phyloP scores from a whole-genome alignment of 2,113 vertebrate species.

The Puntigrus tetrazona region DNA sequence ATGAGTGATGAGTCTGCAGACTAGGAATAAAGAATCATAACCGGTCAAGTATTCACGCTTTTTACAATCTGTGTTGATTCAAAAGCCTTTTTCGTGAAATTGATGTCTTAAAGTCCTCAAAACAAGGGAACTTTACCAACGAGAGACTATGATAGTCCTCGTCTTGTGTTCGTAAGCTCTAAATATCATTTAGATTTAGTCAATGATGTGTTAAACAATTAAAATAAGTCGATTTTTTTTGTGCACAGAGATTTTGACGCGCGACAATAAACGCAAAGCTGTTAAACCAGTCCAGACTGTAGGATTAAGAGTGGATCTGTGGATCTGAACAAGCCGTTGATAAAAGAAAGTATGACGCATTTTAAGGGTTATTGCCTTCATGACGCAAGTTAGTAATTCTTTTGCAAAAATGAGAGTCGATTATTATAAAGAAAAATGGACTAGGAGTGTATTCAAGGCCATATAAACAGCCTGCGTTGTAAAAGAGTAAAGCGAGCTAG shows the following conservation, averaged over 20 bases:
- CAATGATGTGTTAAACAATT: neutral
- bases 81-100: neutral
- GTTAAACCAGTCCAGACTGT: neutral
- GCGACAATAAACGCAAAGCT: neutral
- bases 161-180: neutral
- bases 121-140: neutral
- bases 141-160: neutral
- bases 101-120: neutral
- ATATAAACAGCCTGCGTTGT: conserved; percentile 11
- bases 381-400: conserved; percentile 14
- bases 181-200: neutral
- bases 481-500: conserved; percentile 20
- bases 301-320: neutral
- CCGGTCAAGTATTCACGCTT: neutral
- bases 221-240: neutral
- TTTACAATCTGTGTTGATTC: neutral
- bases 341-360: neutral
- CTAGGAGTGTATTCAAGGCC: neutral
- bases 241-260: neutral
- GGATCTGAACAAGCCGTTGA: neutral
- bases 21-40: neutral
- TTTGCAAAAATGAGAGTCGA: neutral
- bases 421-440: conserved; percentile 8
- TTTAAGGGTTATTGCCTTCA: conserved; percentile 7
- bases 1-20: neutral